Base-by-base conservation (phyloP, 2,888 invertebrate genomes). In the Melanostoma mellinum region DNA sequence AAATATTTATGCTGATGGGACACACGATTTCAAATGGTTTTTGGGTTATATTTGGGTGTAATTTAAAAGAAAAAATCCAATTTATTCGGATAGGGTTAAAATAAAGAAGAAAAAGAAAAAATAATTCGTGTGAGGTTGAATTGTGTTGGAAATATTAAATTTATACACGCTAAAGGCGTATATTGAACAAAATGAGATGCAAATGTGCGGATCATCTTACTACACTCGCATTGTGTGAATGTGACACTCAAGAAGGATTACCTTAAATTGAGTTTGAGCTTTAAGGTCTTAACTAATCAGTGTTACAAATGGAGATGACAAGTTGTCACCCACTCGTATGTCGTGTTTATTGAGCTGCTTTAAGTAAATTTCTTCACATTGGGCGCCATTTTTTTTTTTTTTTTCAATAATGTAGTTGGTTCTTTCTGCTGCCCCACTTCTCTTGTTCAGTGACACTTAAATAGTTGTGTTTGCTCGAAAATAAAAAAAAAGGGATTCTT, bases 1-100 rank as follows among this genome's bases (percentile, higher is more conserved):
- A 71, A 71, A 71, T 63, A 56, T 77, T 71, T 77, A 77, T 71
- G 48, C 35, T 77, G 63, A 63, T 77, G 61, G 35, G 32, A 10
- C 46, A 63, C 36, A 48, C 61, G 48, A 63, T 71, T 71, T 77
- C 35, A 20, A 60, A 42, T 40, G 56, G 36, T 36, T 65, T 36
- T 52, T 32, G 8, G 9, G 10, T 48, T 60, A 35, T 35, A 42
- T 76, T 40, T 48, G 48, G 40, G 48, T 42, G 40, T 40, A 76
- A 69, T 68, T 76, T 56, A 60, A 60, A 2, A 30, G 30, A 63
- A 63, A 63, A 42, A 61, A 20, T 36, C n/a, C 5, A 10, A 32
- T 35, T 60, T 40, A 20, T 38, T 38, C 4, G 9, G 6, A 3
- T 60, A 0, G 44, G 8, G 44, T 44, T 60, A 6, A 8, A 56